Evolutionary conservation across 2,113 vertebrate species (phyloP).

Genomic region (Grammomys surdaster): DNA sequence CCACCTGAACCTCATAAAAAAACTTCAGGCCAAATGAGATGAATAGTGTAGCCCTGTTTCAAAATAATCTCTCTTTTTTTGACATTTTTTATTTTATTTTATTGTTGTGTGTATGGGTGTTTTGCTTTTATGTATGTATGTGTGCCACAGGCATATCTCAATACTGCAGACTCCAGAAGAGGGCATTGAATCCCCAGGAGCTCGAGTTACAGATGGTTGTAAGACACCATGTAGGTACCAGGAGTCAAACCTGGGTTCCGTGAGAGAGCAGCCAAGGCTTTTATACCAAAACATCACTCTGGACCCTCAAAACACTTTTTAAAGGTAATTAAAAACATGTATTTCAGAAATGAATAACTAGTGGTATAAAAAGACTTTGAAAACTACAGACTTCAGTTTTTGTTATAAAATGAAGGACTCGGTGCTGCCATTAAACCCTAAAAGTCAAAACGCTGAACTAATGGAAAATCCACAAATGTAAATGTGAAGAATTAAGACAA

Average conservation of each 20-base stretch:
- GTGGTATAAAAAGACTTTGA: neutral
- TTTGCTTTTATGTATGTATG: neutral
- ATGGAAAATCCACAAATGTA: neutral
- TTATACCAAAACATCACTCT: neutral
- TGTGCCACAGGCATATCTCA: neutral
- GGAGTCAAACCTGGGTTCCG: neutral
- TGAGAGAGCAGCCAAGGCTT: neutral
- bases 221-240: neutral
- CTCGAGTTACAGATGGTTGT: neutral
- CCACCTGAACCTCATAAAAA: neutral
- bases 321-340: too few species aligned
- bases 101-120: neutral
- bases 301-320: too few species aligned
- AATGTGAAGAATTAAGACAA: neutral
- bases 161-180: neutral
- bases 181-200: neutral
- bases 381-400: neutral
- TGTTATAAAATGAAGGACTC: neutral
- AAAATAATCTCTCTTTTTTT: neutral
- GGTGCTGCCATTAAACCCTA: neutral
- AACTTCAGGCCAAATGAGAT: neutral
- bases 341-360: neutral
- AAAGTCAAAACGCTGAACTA: neutral
- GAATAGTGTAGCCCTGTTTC: neutral
- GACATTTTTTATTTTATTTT: neutral